Evolutionary conservation across 2,888 invertebrate genomes (phyloP).

Genomic region (Macrostomum cliftonense): DNA sequence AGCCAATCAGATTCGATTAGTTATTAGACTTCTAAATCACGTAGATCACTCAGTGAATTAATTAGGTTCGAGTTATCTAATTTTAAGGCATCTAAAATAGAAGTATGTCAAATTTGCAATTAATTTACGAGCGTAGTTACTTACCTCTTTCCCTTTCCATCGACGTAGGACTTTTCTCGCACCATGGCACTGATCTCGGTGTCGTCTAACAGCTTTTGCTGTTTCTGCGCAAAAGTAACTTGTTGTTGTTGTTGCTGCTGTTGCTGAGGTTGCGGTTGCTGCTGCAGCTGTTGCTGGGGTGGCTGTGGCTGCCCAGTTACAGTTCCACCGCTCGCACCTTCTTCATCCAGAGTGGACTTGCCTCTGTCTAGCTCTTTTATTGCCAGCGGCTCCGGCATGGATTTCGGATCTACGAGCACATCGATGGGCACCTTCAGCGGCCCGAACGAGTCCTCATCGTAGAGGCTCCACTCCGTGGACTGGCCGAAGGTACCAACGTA

Average conservation of each 20-base stretch:
- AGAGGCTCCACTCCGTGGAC: slow-evolving; percentile 34
- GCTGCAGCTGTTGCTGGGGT: too few species aligned
- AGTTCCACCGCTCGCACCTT: not conserved
- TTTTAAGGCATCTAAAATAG: too few species aligned
- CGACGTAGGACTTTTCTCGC: not conserved
- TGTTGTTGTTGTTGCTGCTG: too few species aligned
- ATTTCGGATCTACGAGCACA: slow-evolving; percentile 35
- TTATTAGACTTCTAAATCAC: too few species aligned
- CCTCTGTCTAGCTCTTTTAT: too few species aligned
- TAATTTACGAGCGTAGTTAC: not conserved
- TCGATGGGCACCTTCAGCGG: slow-evolving; percentile 38
- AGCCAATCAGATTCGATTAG: too few species aligned
- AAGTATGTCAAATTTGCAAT: not conserved
- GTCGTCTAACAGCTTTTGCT: too few species aligned
- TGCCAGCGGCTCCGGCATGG: slow-evolving; percentile 20
- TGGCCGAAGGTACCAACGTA: slow-evolving; percentile 39
- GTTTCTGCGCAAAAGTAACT: too few species aligned
- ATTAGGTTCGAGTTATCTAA: too few species aligned
- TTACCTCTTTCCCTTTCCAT: not conserved
- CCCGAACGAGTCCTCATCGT: slow-evolving; percentile 28
- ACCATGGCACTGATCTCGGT: not conserved
- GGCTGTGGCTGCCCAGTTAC: not conserved
- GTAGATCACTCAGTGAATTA: too few species aligned
- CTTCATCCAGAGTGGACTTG: not conserved
- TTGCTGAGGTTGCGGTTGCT: too few species aligned